Percentiles rank a stretch among this genome's conserved stretches.
These are phyloP conservation scores for Pachliopta kotzebuea DNA, from an alignment of 2,888 invertebrate genomes.

Conservation along the genomic window DNA sequence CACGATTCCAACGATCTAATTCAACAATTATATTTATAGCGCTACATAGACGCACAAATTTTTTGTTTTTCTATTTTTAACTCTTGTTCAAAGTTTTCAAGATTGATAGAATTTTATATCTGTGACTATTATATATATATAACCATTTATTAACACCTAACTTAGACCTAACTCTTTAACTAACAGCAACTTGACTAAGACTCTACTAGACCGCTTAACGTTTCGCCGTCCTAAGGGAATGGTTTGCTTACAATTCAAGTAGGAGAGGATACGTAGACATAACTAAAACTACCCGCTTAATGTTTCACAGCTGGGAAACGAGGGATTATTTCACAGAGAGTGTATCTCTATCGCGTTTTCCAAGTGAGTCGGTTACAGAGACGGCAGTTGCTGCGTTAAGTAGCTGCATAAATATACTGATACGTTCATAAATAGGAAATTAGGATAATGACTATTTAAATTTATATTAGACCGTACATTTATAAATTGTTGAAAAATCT, in stretches of 20 bases:
- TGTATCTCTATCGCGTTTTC: too few species aligned
- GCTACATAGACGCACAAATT: conserved; percentile 8
- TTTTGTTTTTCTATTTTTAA: not conserved
- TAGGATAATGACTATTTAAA: conserved; percentile 1
- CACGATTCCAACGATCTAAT: conserved; percentile 56
- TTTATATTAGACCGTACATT: conserved; percentile 19
- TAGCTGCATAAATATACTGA: conserved; percentile 14
- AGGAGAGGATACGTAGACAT: not conserved
- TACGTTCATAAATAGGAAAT: not conserved
- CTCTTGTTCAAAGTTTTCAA: not conserved
- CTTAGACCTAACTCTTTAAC: conserved; percentile 21
- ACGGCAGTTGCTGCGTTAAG: not conserved
- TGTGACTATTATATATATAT: too few species aligned
- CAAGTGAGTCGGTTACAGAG: not conserved
- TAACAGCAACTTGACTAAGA: conserved; percentile 26
- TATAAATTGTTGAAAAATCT: not conserved
- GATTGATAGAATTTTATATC: conserved; percentile 5
- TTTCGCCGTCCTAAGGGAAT: conserved; percentile 2
- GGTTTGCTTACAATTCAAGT: not conserved
- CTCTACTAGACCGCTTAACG: conserved; percentile 28
- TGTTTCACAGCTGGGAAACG: too few species aligned
- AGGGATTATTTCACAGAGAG: not conserved
- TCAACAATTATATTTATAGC: conserved; percentile 53
- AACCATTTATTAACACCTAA: conserved; percentile 16
- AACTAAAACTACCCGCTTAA: too few species aligned